Base-by-base conservation (phyloP, 2,113 vertebrate species). In the Orycteropus afer region DNA sequence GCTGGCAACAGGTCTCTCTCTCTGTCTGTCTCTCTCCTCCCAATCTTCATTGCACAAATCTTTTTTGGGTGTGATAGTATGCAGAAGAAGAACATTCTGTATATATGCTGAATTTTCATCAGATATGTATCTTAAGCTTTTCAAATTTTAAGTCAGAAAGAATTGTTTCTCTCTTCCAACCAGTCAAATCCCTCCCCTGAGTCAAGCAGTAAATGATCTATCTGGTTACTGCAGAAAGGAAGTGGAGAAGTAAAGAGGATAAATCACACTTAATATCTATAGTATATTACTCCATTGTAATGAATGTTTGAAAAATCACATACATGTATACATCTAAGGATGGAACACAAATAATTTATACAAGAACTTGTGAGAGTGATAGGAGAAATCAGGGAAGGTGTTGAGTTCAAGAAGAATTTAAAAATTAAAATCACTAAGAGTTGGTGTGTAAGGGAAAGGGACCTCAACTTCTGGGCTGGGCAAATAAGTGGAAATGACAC, bases 321-420 rank as follows among this genome's bases (percentile, higher is more conserved):
- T 47, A 82, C n/a, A 63, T 45, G 42, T 27, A 6, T 5, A 42
- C 20, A 61, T 37, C 22, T 71, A 45, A 25, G 6, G 34, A 57
- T 73, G 25, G 15, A 14, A 23, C 27, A 49, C 34, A 45, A 53
- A 13, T 25, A 25, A 7, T 57, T 93, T 61, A 63, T 14, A 8
- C 23, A 93, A 84, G 49, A 80, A 55, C 32, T 23, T 63, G 57
- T 11, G 51, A 89, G 76, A 23, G 49, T 51, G 29, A 47, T 12
- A 59, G n/a, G 27, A 82, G 20, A n/a, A 80, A 37, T 32, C 63
- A 53, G 67, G 91, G 22, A 89, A 73, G 17, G 14, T 12, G 3
- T 25, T 85, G 42, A 18, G 85, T 49, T 82, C 67, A 79, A 91
- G 49, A 86, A 93, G 93, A 51, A 27, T 32, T 7, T 80, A 84